Base-by-base conservation (phyloP, 2,888 invertebrate genomes). In the Chrysolina americana region DNA sequence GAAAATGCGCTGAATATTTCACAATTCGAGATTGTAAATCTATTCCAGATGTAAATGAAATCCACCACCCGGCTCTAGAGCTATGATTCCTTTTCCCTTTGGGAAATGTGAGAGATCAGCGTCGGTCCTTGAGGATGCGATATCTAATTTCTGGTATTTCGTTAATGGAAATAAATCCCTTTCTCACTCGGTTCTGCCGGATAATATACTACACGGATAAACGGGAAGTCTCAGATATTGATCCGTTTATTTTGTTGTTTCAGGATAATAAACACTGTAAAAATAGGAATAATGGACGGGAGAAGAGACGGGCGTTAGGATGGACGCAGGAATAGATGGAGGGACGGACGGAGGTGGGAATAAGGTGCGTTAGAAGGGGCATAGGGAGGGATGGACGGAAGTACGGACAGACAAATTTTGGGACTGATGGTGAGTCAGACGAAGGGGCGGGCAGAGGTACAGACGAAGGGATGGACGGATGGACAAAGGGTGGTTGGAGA, bases 21-120 rank as follows among this genome's bases (percentile, higher is more conserved):
- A 86, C 81, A 83, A 36, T 59, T 23, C 59, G 10, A 28, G 59
- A 59, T 59, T 59, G 59, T 59, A 86, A 87, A 87, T 86, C 85
- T 86, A 85, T 86, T 86, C 85, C 82, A 83, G 84, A 86, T 87
- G 86, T 87, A 86, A 86, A 86, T 87, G 86, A 86, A 87, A 86
- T 86, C 85, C 84, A 83, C 81, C 85, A 83, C 85, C 81, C 78
- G 86, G 84, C 84, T 85, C 85, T 85, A 82, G 83, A 83, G 83
- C 85, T 84, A 83, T 83, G 85, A 83, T 85, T 84, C 84, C 84
- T 85, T 77, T 59, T 36, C n/a, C 36, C 59, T 36, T 17, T 74
- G 84, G 84, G 83, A 83, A 84, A 84, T 83, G 84, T 84, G 83
- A 84, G 84, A 84, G 85, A 86, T 85, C 86, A 86, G 85, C 82